Percentiles rank a stretch among this genome's conserved stretches.
These are phyloP conservation scores for Lanius collurio DNA, from an alignment of 2,113 vertebrate genomes.

Conservation along the genomic window DNA sequence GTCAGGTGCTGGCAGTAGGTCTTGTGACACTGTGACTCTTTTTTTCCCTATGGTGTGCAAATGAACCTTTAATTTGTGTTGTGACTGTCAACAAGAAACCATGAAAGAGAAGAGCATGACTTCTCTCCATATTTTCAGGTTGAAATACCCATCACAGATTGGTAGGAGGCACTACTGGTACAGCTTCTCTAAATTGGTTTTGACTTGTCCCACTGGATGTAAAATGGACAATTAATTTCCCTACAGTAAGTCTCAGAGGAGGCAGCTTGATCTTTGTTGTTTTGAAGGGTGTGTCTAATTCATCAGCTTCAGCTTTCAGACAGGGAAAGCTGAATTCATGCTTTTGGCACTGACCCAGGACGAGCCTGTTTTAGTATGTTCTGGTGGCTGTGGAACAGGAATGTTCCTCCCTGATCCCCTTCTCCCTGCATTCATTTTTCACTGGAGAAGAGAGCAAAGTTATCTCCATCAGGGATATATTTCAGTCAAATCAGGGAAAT, in stretches of 20 bases:
- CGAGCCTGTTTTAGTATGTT: not conserved
- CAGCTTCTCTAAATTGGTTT: not conserved
- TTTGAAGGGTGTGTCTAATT: constrained; percentile 63
- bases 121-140: not conserved
- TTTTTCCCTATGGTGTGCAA: not conserved
- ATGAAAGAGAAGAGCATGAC: not conserved
- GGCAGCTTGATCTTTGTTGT: constrained; percentile 37
- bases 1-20: not conserved
- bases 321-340: not conserved
- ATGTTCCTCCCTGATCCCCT: not conserved
- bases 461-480: not conserved
- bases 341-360: constrained; percentile 23
- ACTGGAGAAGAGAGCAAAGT: not conserved
- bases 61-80: not conserved
- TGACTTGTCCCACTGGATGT: not conserved
- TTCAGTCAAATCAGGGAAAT: not conserved
- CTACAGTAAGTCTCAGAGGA: not conserved
- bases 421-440: not conserved
- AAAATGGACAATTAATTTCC: not conserved
- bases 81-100: not conserved
- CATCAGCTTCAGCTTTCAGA: constrained; percentile 54
- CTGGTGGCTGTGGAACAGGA: not conserved
- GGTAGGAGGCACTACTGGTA: not conserved
- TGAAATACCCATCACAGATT: not conserved
- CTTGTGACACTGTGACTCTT: not conserved